Base-by-base conservation (phyloP, 2,888 invertebrate species). In the Drosophila parthenogenetica region DNA sequence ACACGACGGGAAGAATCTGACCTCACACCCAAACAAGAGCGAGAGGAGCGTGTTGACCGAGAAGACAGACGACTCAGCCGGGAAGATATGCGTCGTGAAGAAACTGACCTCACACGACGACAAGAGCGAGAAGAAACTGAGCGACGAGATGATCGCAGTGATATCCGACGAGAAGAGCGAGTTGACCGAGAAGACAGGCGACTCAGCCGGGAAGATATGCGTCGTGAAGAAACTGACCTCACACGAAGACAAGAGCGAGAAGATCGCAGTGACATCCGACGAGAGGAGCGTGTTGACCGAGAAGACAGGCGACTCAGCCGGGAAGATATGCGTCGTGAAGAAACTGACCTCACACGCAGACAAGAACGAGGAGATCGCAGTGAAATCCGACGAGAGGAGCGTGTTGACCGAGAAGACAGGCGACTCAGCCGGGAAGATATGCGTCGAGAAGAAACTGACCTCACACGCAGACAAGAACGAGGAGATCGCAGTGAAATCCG, bases 21-120 rank as follows among this genome's bases (percentile, higher is more conserved):
- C 3, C 25, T 46, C 25, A 46, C 14, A 25, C 46, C 25, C 25
- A 14, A 25, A 19, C 46, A 46, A 22, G 45, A 42, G 13, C 25
- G n/a, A 25, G 45, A 25, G 19, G 14, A 17, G 4, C 25, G n/a
- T n/a, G n/a, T n/a, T n/a, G n/a, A n/a, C n/a, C n/a, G n/a, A n/a
- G n/a, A n/a, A n/a, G n/a, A n/a, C n/a, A n/a, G n/a, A n/a, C n/a
- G n/a, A n/a, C n/a, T n/a, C n/a, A n/a, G n/a, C n/a, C 40, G 22
- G 25, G 37, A 50, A 16, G 49, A 25, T 13, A 42, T 29, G 13
- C 53, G 53, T 5, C 53, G 29, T n/a, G 42, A 53, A 13, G 40
- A 17, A 3, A 39, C 37, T 39, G 25, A 16, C 2, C 10, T 29
- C 0, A 17, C 35, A n/a, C 19, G 35, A 7, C 16, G 61, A 19